Conservation (phyloP, 2,797 vertebrate genomes). For the Gymnodraco acuticeps region DNA sequence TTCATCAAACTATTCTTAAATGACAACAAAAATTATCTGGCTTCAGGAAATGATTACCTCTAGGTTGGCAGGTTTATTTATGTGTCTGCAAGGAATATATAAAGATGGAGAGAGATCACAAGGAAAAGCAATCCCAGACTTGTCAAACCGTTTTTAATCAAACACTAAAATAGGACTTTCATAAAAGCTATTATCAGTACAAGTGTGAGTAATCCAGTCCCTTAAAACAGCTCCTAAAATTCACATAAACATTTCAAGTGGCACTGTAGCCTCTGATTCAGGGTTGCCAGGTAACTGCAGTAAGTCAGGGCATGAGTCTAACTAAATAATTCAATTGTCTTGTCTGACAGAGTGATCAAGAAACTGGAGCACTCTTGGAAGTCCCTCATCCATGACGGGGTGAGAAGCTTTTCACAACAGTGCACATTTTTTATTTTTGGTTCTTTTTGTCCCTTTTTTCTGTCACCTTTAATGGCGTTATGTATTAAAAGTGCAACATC, state of each 20-base stretch:
- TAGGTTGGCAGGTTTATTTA: conserved; percentile 20
- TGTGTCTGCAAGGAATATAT: conserved; percentile 23
- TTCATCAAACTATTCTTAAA: not conserved
- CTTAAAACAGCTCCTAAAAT: not conserved
- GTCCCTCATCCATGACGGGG: conserved; percentile 96
- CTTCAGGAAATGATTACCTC: conserved; percentile 8
- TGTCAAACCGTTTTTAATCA: conserved; percentile 7
- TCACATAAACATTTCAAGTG: not conserved
- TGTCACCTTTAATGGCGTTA: not conserved
- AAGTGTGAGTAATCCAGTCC: not conserved
- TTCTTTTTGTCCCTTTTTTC: not conserved
- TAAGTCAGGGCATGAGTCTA: conserved; percentile 18
- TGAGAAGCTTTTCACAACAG: conserved; percentile 78
- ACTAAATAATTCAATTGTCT: conserved; percentile 52
- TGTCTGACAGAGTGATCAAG: conserved; percentile 91
- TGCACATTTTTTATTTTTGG: not conserved
- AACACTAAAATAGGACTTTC: conserved; percentile 15
- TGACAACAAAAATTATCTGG: conserved; percentile 1
- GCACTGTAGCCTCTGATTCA: not conserved
- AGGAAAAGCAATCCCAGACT: conserved; percentile 13
- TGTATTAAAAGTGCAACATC: conserved; percentile 1
- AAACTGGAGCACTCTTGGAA: conserved; percentile 99
- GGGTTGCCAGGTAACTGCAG: conserved; percentile 40
- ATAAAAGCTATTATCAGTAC: not conserved
- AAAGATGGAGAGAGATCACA: conserved; percentile 10